Percentiles rank a stretch among this genome's conserved stretches.
Conservation (phyloP, 2,797 vertebrate species). For the Urophycis tenuis region DNA sequence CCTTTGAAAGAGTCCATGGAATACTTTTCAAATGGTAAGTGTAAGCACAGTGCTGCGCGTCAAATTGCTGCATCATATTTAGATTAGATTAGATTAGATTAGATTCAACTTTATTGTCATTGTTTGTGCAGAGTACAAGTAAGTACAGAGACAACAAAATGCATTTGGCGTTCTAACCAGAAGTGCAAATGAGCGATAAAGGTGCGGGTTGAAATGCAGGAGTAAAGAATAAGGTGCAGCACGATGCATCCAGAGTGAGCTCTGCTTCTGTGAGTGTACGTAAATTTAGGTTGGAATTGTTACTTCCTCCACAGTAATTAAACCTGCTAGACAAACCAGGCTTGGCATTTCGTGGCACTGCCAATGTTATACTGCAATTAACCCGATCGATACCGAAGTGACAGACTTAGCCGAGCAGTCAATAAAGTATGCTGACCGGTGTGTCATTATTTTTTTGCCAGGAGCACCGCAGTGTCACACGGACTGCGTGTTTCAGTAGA, state of each 20-base stretch:
- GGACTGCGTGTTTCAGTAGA: not conserved
- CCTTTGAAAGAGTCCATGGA: not conserved
- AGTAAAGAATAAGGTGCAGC: too few species aligned
- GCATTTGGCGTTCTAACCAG: too few species aligned
- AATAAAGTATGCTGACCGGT: not conserved
- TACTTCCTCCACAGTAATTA: not conserved
- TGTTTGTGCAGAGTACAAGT: too few species aligned
- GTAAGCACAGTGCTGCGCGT: not conserved
- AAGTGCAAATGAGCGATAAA: too few species aligned
- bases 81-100: too few species aligned
- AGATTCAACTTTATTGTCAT: too few species aligned
- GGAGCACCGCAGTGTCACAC: not conserved
- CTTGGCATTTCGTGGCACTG: not conserved
- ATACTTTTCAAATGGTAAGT: not conserved
- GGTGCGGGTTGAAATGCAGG: too few species aligned
- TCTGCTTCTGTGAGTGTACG: not conserved
- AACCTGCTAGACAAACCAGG: not conserved
- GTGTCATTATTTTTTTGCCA: not conserved
- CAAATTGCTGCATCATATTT: not conserved
- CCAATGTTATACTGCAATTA: not conserved
- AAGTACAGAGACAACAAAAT: too few species aligned
- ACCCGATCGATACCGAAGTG: not conserved
- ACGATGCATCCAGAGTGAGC: not conserved
- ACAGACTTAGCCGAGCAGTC: not conserved
- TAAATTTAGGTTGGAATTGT: not conserved